Evolutionary conservation across 2,888 invertebrate species (phyloP).

Genomic region (Axea sp.): DNA sequence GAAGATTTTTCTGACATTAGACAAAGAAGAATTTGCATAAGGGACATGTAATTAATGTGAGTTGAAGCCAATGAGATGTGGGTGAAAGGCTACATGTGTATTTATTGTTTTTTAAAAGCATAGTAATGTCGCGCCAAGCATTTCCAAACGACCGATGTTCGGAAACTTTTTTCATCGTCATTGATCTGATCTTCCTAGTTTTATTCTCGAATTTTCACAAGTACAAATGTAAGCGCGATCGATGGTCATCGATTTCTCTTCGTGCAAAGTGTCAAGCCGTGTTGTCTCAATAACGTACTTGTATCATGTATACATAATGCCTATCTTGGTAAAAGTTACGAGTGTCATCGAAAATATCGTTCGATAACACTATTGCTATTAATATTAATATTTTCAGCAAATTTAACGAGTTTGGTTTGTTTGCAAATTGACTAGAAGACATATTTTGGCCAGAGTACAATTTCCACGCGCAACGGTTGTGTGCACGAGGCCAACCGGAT

Average conservation of each 20-base stretch:
- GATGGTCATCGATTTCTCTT: slow-evolving; percentile 50
- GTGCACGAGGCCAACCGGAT: slow-evolving; percentile 62
- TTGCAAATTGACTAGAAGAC: neutral
- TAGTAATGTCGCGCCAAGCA: slow-evolving; percentile 47
- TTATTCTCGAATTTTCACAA: slow-evolving; percentile 38
- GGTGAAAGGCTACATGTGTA: slow-evolving; percentile 21
- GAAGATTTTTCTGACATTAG: no score
- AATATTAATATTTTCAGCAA: no score
- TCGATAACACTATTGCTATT: slow-evolving; percentile 37
- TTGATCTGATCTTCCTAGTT: slow-evolving; percentile 38
- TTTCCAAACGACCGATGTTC: slow-evolving; percentile 30
- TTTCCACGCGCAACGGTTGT: slow-evolving; percentile 71
- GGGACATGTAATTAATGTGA: no score
- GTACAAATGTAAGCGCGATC: slow-evolving; percentile 39
- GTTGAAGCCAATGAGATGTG: neutral
- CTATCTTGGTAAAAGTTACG: slow-evolving; percentile 17
- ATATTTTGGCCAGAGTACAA: slow-evolving; percentile 23
- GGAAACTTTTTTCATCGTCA: slow-evolving; percentile 33
- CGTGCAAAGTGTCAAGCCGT: slow-evolving; percentile 48
- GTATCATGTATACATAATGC: slow-evolving; percentile 42
- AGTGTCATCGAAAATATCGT: slow-evolving; percentile 54
- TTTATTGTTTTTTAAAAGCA: slow-evolving; percentile 55
- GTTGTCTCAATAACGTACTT: slow-evolving; percentile 51
- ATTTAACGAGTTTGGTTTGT: slow-evolving; percentile 13
- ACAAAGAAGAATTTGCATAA: no score